phyloP scores from a whole-genome alignment of 2,888 invertebrate species.

The Melieria crassipennis region DNA sequence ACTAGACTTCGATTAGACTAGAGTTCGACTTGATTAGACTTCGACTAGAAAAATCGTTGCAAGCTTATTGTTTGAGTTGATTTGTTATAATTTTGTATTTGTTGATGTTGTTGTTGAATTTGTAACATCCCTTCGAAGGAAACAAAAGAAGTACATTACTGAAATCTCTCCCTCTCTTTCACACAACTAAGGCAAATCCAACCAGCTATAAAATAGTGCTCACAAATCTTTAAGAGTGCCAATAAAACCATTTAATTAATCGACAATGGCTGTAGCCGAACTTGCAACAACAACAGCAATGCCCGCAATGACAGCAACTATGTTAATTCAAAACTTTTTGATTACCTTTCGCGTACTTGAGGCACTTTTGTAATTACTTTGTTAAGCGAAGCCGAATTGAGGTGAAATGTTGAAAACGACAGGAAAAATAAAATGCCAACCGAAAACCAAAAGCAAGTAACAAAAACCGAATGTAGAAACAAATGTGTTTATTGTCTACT shows the following conservation, averaged over 20 bases:
- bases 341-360: constrained; percentile 35
- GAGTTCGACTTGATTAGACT: too few relatives aligned
- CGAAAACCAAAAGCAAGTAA: not conserved
- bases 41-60: too few relatives aligned
- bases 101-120: too few relatives aligned
- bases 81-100: too few relatives aligned
- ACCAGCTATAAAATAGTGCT: too few relatives aligned
- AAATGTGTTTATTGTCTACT: constrained; percentile 11
- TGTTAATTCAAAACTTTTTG: constrained; percentile 32
- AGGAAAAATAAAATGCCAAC: constrained; percentile 4
- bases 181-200: too few relatives aligned
- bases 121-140: too few relatives aligned
- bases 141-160: too few relatives aligned
- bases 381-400: constrained; percentile 19
- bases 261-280: constrained; percentile 13
- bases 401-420: constrained; percentile 23
- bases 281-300: constrained; percentile 22
- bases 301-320: constrained; percentile 14
- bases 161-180: too few relatives aligned
- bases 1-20: too few relatives aligned
- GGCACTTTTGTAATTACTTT: constrained; percentile 40
- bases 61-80: too few relatives aligned
- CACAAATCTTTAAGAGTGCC: not conserved
- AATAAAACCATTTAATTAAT: constrained; percentile 29
- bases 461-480: not conserved